Evolutionary conservation across 2,888 invertebrate genomes (phyloP), one percentile per base, ranked within the genome.

Genomic region (Plagodis pulveraria): DNA sequence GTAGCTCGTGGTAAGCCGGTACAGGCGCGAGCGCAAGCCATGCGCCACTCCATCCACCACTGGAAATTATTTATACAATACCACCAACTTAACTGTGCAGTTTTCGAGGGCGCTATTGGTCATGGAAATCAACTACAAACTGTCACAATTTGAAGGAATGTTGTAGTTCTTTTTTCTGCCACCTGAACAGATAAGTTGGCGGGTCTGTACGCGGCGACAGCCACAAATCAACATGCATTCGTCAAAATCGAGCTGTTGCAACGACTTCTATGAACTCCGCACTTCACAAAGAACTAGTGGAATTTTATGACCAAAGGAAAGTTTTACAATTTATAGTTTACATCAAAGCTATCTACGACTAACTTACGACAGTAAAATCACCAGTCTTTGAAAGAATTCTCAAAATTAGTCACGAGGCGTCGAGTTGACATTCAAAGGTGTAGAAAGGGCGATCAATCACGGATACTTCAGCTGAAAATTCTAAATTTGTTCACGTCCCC

Each of bases 1-100:
- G 73, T 67, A 69, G 67, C 62, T 46, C 48, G 73, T 67, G 70
- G 67, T 63, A 71, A 65, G 75, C 76, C 84, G 83, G 78, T 86
- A 75, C 76, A 83, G 83, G 78, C 86, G 87, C 82, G 79, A 76
- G 83, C 89, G 84, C 86, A 83, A 22, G 22, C 4, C 22, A 22
- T 22, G 22, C 81, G 79, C 78, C 74, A 70, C 83, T 81, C 78
- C 84, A 83, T 83, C 80, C 78, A 73, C 74, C 63, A 76, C 83
- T 79, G 82, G 80, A 84, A 70, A 87, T 82, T 87, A 88, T 87
- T 87, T 87, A 84, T 87, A n/a, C n/a, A n/a, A n/a, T n/a, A n/a
- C n/a, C n/a, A n/a, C n/a, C n/a, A n/a, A n/a, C n/a, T n/a, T n/a
- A n/a, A n/a, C n/a, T n/a, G n/a, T n/a, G n/a, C n/a, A n/a, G n/a